phyloP scores from a whole-genome alignment of 2,888 invertebrate species.

The Andrena hattorfiana region DNA sequence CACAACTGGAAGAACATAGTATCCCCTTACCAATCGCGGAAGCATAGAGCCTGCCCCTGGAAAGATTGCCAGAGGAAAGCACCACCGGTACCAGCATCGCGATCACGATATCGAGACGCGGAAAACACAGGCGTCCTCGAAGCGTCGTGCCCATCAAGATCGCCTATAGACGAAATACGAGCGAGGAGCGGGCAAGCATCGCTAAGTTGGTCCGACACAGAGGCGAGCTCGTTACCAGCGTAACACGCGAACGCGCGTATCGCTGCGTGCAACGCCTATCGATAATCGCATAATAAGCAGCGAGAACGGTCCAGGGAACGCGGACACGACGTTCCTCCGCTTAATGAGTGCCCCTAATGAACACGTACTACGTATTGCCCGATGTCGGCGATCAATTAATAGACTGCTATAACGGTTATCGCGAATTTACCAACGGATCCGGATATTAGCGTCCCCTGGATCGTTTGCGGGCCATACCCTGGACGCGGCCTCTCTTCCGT shows the following conservation, averaged over 20 bases:
- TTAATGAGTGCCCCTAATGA: slow-evolving; percentile 58
- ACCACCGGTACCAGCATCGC: background rate
- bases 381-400: slow-evolving; percentile 61
- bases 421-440: slow-evolving; percentile 68
- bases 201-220: background rate
- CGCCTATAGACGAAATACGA: background rate
- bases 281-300: slow-evolving; percentile 58
- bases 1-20: no score
- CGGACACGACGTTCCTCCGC: slow-evolving; percentile 36
- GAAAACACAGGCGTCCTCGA: background rate
- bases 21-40: no score
- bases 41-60: no score
- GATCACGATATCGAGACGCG: background rate
- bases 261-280: slow-evolving; percentile 48
- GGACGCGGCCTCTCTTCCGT: slow-evolving; percentile 6
- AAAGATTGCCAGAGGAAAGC: no score
- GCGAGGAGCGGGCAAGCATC: background rate
- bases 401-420: slow-evolving; percentile 59
- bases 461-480: slow-evolving; percentile 12
- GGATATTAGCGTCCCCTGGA: slow-evolving; percentile 38
- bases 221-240: slow-evolving; percentile 3
- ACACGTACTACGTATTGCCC: slow-evolving; percentile 40
- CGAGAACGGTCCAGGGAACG: slow-evolving; percentile 16
- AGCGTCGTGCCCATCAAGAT: background rate
- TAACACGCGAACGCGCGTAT: slow-evolving; percentile 20